Evolutionary conservation across 2,113 vertebrate genomes (phyloP), one percentile per base, ranked within the genome.

Genomic region (Carollia perspicillata): DNA sequence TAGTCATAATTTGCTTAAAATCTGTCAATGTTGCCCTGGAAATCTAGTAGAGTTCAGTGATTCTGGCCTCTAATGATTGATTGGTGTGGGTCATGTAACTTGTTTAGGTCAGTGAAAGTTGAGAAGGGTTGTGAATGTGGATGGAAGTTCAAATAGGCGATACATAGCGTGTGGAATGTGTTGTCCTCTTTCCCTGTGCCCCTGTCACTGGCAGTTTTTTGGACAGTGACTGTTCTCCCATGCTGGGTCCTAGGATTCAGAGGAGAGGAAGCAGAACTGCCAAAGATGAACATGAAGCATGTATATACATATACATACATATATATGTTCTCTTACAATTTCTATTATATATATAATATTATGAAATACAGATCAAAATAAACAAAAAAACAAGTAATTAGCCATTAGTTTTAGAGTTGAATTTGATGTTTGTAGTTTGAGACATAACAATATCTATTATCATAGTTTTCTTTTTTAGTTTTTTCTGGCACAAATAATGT

Each of bases 161-260:
- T 37, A 40, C 7, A 65, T 4, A 58, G 26, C 22, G 23, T 60
- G 58, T 60, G 23, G 58, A 84, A 33, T 14, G 12, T 1, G 5
- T 2, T 4, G 8, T 11, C 12, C 8, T 66, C 20, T 91, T 88
- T 84, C 6, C 7, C 26, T 60, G 37, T 14, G 8, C 3, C 33
- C 3, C 26, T n/a, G 17, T 13, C 42, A 11, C 8, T 5, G 58
- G 2, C 9, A 40, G 6, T 47, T 8, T 63, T 28, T 18, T 49
- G 51, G 28, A 35, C 2, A 60, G 3, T 4, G 7, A 30, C 33
- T 18, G 2, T 3, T 10, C 2, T 33, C 1, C 12, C 23, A 6
- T 0, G 3, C 0, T 30, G 17, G 13, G 12, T 23, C 14, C 6
- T 42, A 53, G 6, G 11, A 22, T 47, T 5, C 14, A 74, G 33